Evolutionary conservation across 2,888 invertebrate genomes (phyloP).

Genomic region (Calameuta filiformis): DNA sequence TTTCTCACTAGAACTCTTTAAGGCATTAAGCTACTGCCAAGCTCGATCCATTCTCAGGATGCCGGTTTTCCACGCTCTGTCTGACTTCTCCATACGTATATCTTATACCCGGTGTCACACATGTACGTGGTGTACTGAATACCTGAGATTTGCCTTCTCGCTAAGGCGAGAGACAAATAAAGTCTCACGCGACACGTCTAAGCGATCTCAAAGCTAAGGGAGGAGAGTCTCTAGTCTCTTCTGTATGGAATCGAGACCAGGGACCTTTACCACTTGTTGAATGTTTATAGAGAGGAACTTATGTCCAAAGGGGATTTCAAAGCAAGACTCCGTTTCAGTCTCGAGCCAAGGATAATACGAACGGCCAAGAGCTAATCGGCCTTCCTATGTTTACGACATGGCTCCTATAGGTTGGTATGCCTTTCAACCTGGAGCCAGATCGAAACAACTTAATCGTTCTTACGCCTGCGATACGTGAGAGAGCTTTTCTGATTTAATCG

Average conservation of each 20-base stretch:
- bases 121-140: background rate
- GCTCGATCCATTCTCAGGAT: background rate
- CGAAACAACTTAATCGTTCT: background rate
- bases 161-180: background rate
- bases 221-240: background rate
- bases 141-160: background rate
- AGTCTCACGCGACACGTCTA: background rate
- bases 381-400: background rate
- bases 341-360: background rate
- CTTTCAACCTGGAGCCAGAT: background rate
- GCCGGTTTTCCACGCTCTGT: background rate
- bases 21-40: background rate
- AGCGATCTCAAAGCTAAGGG: background rate
- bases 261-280: slow-evolving; percentile 42
- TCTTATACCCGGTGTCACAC: background rate
- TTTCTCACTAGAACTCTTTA: background rate
- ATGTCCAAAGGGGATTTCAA: slow-evolving; percentile 15
- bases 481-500: background rate
- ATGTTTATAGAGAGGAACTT: slow-evolving; percentile 43
- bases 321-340: background rate
- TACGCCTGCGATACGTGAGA: background rate
- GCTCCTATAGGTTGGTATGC: background rate
- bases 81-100: background rate
- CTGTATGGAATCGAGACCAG: slow-evolving; percentile 20
- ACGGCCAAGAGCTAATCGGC: background rate